Evolutionary conservation across 2,113 vertebrate species (phyloP).

Genomic region (Platysternon megacephalum): DNA sequence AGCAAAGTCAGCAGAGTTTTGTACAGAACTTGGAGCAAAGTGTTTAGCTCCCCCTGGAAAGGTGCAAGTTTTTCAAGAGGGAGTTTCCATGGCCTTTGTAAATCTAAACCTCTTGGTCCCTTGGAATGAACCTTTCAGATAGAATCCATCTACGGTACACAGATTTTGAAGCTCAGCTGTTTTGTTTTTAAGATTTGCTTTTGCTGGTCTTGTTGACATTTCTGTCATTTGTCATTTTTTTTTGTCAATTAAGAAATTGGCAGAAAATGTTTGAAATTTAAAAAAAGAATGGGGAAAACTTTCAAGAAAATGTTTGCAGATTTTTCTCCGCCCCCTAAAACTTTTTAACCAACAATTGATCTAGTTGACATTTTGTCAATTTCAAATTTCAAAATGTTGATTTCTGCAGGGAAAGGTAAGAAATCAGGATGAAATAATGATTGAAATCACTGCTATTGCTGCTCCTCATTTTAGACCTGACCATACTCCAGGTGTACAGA

Average conservation of each 20-base stretch:
- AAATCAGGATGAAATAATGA: not conserved
- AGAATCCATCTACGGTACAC: not conserved
- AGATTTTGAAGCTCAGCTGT: not conserved
- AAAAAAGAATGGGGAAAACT: not conserved
- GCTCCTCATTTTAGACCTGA: not conserved
- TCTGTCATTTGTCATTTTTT: not conserved
- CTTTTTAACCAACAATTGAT: not conserved
- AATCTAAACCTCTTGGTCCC: not conserved
- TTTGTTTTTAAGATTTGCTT: not conserved
- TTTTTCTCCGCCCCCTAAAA: not conserved
- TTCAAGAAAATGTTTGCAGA: not conserved
- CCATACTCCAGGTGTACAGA: accelerated
- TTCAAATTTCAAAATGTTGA: not conserved
- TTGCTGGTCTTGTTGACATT: not conserved
- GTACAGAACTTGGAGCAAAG: not conserved
- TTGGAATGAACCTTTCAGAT: not conserved
- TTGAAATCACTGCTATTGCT: not conserved
- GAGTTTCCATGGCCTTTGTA: not conserved
- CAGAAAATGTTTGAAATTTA: not conserved
- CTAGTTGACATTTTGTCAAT: not conserved
- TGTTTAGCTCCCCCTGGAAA: not conserved
- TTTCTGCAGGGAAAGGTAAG: not conserved
- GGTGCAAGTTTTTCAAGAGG: not conserved
- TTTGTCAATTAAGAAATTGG: not conserved
- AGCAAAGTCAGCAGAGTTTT: not conserved